Conservation (phyloP, 2,113 vertebrate species). For the Tupaia tana region DNA sequence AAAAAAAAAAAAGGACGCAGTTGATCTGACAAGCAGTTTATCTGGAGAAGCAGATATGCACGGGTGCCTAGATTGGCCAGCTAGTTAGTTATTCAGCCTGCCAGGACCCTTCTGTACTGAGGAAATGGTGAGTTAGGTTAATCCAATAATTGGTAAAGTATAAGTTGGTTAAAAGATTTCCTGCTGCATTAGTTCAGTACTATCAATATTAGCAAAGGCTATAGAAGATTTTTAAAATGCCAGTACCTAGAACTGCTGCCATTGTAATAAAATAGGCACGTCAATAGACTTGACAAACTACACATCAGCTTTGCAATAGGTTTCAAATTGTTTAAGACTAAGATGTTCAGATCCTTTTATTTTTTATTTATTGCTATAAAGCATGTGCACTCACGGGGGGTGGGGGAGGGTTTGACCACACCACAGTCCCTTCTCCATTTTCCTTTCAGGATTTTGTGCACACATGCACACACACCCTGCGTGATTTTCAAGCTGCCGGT, state of each 20-base stretch:
- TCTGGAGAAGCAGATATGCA: background rate
- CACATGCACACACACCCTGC: too few species aligned
- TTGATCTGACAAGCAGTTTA: background rate
- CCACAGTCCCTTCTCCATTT: too few species aligned
- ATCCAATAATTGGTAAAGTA: background rate
- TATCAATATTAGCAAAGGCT: background rate
- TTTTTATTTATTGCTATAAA: too few species aligned
- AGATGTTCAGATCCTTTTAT: background rate
- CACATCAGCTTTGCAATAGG: background rate
- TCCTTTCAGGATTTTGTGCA: too few species aligned
- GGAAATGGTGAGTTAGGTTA: background rate
- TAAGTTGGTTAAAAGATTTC: background rate
- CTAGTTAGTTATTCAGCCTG: background rate
- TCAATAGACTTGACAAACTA: background rate
- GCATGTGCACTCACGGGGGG: too few species aligned
- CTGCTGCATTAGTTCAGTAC: background rate
- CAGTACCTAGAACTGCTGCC: background rate
- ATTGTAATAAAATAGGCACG: background rate
- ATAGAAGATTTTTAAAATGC: background rate
- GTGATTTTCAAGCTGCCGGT: too few species aligned
- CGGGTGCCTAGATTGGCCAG: too few species aligned
- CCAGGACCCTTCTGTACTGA: background rate
- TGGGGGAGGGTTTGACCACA: too few species aligned
- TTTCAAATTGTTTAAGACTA: background rate
- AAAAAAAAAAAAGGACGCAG: background rate